A percentile compares a stretch with the other conserved stretches of the same genome.
These are phyloP conservation scores for Madoqua kirkii DNA, from an alignment of 2,113 vertebrate species.

Conservation along the genomic window DNA sequence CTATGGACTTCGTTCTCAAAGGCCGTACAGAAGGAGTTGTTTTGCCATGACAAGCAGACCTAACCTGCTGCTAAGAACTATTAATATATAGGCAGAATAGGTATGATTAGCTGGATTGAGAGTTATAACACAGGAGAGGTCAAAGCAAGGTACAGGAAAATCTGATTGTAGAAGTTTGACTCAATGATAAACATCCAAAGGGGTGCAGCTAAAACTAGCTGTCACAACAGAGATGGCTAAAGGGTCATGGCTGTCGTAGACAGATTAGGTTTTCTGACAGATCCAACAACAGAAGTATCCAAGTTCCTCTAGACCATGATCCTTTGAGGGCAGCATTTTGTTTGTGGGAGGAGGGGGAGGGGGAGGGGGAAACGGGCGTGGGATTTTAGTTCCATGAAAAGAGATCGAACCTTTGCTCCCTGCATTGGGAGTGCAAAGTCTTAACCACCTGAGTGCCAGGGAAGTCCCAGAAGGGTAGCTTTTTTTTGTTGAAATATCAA, in stretches of 20 bases:
- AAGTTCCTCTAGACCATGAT: background rate
- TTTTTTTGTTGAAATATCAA: background rate
- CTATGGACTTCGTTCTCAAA: background rate
- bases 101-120: background rate
- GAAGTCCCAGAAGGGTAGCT: background rate
- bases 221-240: background rate
- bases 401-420: background rate
- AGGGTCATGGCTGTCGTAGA: background rate
- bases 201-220: background rate
- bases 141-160: background rate
- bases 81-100: background rate
- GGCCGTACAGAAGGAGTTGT: background rate
- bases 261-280: background rate
- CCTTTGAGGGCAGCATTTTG: background rate
- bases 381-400: background rate
- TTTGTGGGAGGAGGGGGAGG: background rate
- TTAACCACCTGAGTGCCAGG: background rate
- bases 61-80: background rate
- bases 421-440: background rate
- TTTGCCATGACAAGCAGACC: background rate
- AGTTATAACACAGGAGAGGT: background rate
- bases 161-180: background rate
- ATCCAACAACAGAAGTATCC: background rate
- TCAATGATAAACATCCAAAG: background rate
- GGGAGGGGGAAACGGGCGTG: accelerated